These are phyloP conservation scores for Notothenia rossii DNA, from an alignment of 2,113 vertebrate species.

Conservation along the genomic window DNA sequence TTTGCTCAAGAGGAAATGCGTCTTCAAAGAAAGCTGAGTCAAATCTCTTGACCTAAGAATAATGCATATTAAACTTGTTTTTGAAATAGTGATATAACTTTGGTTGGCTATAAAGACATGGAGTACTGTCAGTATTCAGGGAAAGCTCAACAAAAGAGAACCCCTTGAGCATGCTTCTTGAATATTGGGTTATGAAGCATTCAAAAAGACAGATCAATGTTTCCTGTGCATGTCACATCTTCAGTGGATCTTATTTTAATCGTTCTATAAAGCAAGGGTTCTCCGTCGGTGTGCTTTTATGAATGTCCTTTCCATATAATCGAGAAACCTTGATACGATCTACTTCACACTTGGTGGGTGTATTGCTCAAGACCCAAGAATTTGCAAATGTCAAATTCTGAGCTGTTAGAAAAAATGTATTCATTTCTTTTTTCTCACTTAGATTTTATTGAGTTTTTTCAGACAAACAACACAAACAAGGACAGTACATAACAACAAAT, in stretches of 20 bases:
- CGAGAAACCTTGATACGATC: no score
- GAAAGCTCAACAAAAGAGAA: conserved; percentile 7
- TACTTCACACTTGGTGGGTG: no score
- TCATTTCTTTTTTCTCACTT: no score
- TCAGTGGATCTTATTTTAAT: conserved; percentile 1
- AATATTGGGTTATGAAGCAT: conserved; percentile 25
- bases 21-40: background rate
- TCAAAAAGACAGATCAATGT: background rate
- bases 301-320: no score
- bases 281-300: no score
- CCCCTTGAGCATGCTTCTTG: conserved; percentile 10
- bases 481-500: no score
- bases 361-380: no score
- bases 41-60: conserved; percentile 22
- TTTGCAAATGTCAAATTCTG: no score
- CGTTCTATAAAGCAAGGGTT: background rate
- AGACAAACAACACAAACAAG: no score
- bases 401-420: no score
- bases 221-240: background rate
- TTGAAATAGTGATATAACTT: background rate
- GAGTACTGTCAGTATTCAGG: conserved; percentile 5
- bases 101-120: background rate
- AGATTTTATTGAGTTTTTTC: no score
- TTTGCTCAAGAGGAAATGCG: conserved; percentile 3
- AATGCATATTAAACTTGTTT: conserved; percentile 11